Base-by-base conservation (phyloP, 2,888 invertebrate genomes). In the Acrobeloides nanus region DNA sequence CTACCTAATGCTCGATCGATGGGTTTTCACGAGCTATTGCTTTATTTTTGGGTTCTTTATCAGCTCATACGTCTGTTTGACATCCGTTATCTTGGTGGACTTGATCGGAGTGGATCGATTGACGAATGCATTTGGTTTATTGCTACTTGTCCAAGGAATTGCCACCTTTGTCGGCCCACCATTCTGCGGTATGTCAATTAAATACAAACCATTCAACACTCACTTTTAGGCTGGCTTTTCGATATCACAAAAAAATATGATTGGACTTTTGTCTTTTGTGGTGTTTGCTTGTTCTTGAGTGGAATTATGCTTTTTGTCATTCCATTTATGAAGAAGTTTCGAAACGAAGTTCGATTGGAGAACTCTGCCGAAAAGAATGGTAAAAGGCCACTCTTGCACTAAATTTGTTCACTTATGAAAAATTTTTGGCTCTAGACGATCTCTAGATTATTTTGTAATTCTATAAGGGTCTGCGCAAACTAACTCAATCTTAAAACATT, bases 21-120 rank as follows among this genome's bases (percentile, higher is more conserved):
- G 80, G 68, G 79, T 84, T 7, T 80, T 92, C 65, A 82, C 84
- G 18, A 66, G 84, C 45, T 93, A 88, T 76, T 83, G 86, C 21
- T 80, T 81, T 27, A 80, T 48, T 25, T 65, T 64, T 39, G 64
- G 64, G 18, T 66, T 72, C 58, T 53, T 64, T 15, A 66, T 72
- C 39, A 57, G 63, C 26, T 70, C 68, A 55, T 95, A 90, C 79
- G 90, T 97, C 72, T 92, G 93, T 12, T 80, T 97, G 51, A 95
- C 95, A 27, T 93, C 93, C 39, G 93, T 97, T 74, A 89, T 97
- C 74, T 81, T 97, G 55, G 95, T 95, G 64, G 93, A 97, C 75
- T 80, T 95, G 33, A 81, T 97, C 35, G 95, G 95, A 1, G 79
- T 97, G 74, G 92, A 93, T 74, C 87, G 86, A 75, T 79, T 97